phyloP scores from a whole-genome alignment of 2,113 vertebrate genomes.

The Epinephelus fuscoguttatus region DNA sequence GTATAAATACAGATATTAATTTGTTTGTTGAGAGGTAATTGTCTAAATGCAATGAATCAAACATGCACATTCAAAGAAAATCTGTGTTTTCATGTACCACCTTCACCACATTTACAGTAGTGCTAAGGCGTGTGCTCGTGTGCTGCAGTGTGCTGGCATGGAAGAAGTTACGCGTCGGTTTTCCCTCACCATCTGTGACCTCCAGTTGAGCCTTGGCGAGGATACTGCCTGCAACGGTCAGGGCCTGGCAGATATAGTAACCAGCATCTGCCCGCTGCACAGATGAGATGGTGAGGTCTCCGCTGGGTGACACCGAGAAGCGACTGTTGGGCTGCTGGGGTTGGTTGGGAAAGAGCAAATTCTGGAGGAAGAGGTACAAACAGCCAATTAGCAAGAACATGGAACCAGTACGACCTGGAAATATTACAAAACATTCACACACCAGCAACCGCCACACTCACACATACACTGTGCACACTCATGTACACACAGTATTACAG shows the following conservation, averaged over 20 bases:
- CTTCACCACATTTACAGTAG: constrained; percentile 7
- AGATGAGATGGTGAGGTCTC: constrained; percentile 94
- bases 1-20: background rate
- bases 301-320: constrained; percentile 93
- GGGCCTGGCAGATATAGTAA: constrained; percentile 98
- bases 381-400: constrained; percentile 54
- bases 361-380: constrained; percentile 84
- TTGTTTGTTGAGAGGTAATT: background rate
- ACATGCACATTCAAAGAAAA: background rate
- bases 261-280: constrained; percentile 95
- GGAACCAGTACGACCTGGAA: constrained; percentile 52
- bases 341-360: constrained; percentile 97
- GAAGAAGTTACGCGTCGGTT: constrained; percentile 31
- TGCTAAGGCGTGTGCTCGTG: constrained; percentile 5
- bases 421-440: constrained; percentile 37
- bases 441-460: background rate
- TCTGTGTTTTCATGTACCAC: constrained; percentile 18
- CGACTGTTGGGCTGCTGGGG: constrained; percentile 95
- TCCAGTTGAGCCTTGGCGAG: constrained; percentile 99
- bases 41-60: constrained; percentile 1
- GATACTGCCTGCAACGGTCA: constrained; percentile 98
- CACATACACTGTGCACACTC: constrained; percentile 2
- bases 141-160: constrained; percentile 50
- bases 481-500: constrained; percentile 25
- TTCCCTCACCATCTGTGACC: constrained; percentile 95